phyloP scores from a whole-genome alignment of 2,797 vertebrate genomes.

The Manis pentadactyla region DNA sequence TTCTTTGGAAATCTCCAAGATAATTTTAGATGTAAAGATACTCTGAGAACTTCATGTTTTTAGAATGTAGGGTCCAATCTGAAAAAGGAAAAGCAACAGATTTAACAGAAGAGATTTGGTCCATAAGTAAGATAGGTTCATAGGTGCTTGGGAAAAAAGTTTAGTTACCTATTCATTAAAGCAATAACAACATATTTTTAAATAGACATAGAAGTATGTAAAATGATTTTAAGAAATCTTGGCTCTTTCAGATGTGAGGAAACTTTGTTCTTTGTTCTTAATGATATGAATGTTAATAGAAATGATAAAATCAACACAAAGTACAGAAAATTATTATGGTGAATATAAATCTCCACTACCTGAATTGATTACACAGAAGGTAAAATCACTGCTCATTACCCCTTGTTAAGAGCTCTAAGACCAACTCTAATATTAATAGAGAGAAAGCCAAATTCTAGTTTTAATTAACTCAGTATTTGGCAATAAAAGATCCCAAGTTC shows the following conservation, averaged over 20 bases:
- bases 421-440: not conserved
- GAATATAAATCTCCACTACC: not conserved
- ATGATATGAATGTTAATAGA: too few species aligned
- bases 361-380: not conserved
- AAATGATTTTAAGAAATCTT: not conserved
- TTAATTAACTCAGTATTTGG: constrained; percentile 65
- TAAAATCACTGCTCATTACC: not conserved
- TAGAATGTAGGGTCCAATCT: not conserved
- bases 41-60: not conserved
- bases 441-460: constrained; percentile 57
- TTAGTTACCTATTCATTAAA: not conserved
- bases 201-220: not conserved
- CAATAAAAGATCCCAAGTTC: constrained; percentile 56
- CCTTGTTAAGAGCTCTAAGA: not conserved
- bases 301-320: constrained; percentile 15
- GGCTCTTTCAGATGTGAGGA: not conserved
- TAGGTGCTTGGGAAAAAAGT: not conserved
- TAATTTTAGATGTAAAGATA: not conserved
- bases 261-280: not conserved
- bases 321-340: constrained; percentile 13
- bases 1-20: not conserved
- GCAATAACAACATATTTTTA: not conserved
- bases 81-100: constrained; percentile 7
- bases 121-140: not conserved
- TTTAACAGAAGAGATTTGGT: not conserved